phyloP scores from a whole-genome alignment of 1,140 invertebrate genomes.

The Pinna nobilis region DNA sequence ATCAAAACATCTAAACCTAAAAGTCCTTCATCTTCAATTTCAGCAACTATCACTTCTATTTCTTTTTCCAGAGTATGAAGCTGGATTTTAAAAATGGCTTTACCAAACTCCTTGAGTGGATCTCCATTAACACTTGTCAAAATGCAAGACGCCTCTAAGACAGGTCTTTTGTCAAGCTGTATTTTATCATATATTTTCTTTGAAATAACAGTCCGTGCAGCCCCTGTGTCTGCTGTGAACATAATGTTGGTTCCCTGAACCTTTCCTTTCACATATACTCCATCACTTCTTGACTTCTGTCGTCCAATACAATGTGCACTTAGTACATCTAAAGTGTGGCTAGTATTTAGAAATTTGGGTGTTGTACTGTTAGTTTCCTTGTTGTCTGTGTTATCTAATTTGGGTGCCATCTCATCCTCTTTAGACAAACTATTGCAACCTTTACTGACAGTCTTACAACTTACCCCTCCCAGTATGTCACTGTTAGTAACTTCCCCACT shows the following conservation, averaged over 20 bases:
- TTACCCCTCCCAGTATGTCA: too few relatives aligned
- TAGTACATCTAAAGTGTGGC: not conserved
- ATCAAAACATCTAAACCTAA: slow-evolving; percentile 21
- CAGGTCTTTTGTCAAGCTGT: slow-evolving; percentile 6
- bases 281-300: slow-evolving; percentile 18
- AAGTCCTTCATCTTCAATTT: slow-evolving; percentile 36
- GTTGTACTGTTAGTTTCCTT: too few relatives aligned
- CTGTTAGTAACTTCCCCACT: too few relatives aligned
- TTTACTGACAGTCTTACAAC: not conserved
- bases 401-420: too few relatives aligned
- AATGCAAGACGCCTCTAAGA: slow-evolving; percentile 14
- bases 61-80: slow-evolving; percentile 7
- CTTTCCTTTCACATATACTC: slow-evolving; percentile 26
- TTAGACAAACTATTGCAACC: not conserved
- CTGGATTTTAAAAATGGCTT: slow-evolving; percentile 16
- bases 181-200: slow-evolving; percentile 20
- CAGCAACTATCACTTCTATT: slow-evolving; percentile 21
- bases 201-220: slow-evolving; percentile 25
- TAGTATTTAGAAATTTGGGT: too few relatives aligned
- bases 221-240: slow-evolving; percentile 31
- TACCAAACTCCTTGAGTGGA: slow-evolving; percentile 17
- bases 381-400: too few relatives aligned
- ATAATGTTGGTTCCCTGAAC: slow-evolving; percentile 24
- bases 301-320: slow-evolving; percentile 8
- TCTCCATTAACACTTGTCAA: slow-evolving; percentile 24